Percentiles rank a stretch among this genome's conserved stretches.
Conservation (phyloP, 2,113 vertebrate genomes). For the Centropus unirufus region DNA sequence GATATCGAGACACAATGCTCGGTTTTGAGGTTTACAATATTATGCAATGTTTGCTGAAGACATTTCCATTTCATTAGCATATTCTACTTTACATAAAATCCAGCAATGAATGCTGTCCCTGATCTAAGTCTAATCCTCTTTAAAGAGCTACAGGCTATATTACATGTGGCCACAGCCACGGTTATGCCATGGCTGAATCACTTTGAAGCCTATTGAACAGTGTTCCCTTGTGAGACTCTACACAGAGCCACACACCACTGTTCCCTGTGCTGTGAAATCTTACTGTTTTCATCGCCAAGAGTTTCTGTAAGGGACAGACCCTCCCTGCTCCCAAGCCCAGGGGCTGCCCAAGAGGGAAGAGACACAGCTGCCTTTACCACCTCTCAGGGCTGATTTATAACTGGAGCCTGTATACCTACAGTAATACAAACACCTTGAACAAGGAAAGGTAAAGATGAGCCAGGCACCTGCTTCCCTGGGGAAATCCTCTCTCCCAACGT, state of each 20-base stretch:
- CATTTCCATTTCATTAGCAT: constrained; percentile 82
- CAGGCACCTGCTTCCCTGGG: not conserved
- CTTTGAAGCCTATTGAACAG: constrained; percentile 80
- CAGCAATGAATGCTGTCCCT: constrained; percentile 73
- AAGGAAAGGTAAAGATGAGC: not conserved
- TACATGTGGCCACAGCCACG: constrained; percentile 76
- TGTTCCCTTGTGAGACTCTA: constrained; percentile 72
- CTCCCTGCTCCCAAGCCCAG: not conserved
- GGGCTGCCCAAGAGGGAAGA: not conserved
- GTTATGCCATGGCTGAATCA: constrained; percentile 53
- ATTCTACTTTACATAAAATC: constrained; percentile 69
- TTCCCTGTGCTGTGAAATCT: constrained; percentile 62
- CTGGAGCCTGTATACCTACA: not conserved
- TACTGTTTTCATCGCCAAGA: constrained; percentile 44
- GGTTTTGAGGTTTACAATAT: constrained; percentile 65
- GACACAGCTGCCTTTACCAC: not conserved
- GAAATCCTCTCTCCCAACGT: not conserved
- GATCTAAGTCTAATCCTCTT: constrained; percentile 80
- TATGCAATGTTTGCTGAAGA: constrained; percentile 77
- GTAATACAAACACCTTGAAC: not conserved
- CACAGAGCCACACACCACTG: constrained; percentile 45
- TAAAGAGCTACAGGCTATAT: constrained; percentile 80
- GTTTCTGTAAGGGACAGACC: not conserved
- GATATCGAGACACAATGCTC: constrained; percentile 56
- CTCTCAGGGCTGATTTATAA: not conserved